A percentile compares a stretch with the other conserved stretches of the same genome.
phyloP scores from a whole-genome alignment of 1,140 invertebrate species.

The Drosophila mauritiana region DNA sequence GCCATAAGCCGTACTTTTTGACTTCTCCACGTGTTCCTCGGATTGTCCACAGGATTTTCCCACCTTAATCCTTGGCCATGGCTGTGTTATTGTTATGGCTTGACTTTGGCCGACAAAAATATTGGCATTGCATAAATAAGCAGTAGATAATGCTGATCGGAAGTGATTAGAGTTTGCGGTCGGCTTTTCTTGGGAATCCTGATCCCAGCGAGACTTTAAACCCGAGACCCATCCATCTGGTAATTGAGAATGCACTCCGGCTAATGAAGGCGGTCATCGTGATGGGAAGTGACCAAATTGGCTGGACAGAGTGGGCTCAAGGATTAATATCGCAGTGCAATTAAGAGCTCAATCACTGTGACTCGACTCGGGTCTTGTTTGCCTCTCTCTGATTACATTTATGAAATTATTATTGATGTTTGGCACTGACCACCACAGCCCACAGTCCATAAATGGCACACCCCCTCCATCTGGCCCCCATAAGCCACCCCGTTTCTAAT shows the following conservation, averaged over 20 bases:
- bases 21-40: constrained; percentile 78
- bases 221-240: constrained; percentile 20
- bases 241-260: constrained; percentile 49
- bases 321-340: constrained; percentile 76
- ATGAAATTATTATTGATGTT: constrained; percentile 83
- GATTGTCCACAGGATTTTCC: constrained; percentile 72
- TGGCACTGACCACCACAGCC: constrained; percentile 70
- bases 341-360: constrained; percentile 81
- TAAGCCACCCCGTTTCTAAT: constrained; percentile 62
- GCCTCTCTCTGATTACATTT: constrained; percentile 77
- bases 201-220: constrained; percentile 22
- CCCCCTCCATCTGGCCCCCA: neutral
- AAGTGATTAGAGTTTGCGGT: constrained; percentile 23
- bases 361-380: constrained; percentile 56
- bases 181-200: constrained; percentile 14
- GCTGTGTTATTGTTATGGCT: constrained; percentile 56
- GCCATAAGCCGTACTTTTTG: constrained; percentile 73
- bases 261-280: constrained; percentile 61
- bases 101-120: constrained; percentile 56
- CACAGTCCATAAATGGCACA: constrained; percentile 31
- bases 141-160: constrained; percentile 49
- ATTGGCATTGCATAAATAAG: constrained; percentile 45
- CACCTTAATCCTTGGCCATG: constrained; percentile 40
- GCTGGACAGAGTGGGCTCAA: constrained; percentile 27
- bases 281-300: constrained; percentile 16